Evolutionary conservation across 1,140 invertebrate genomes (phyloP), one percentile per base, ranked within the genome.

Genomic region (Ectropis grisescens): DNA sequence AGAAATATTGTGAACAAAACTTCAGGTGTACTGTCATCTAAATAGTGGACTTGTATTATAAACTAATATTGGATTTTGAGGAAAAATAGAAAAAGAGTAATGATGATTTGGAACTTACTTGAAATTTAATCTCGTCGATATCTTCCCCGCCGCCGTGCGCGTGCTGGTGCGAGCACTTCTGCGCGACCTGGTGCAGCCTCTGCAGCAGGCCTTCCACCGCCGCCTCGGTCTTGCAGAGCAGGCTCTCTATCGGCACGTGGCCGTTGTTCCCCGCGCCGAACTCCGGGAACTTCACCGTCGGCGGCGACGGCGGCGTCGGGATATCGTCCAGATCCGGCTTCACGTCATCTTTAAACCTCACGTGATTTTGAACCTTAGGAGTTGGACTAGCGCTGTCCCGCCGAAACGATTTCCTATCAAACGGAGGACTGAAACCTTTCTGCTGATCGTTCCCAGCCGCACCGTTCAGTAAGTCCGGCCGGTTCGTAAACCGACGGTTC

Each of bases 91-190:
- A n/a, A n/a, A n/a, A n/a, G n/a, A n/a, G n/a, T n/a, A n/a, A n/a
- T n/a, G n/a, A n/a, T n/a, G n/a, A n/a, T n/a, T n/a, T 19, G 16
- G 3, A 33, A 33, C 33, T 39, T 67, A 87, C 86, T 72, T 88
- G 87, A 61, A 91, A 92, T 50, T 90, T 90, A 14, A 86, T 84
- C 65, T 91, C 90, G 51, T 89, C 89, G 47, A 91, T 90, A 34
- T 86, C 85, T 25, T 85, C 84, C 0, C 89, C 89, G 1, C 90
- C 89, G 0, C 89, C 89, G 13, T 88, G 88, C 0, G 85, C 78
- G 51, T 91, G 90, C 6, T 89, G 88, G 12, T 86, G 85, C 6
- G 85, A 85, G 47, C 90, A 91, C 38, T 87, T 86, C 29, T 87
- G 86, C 0, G 88, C 87, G 13, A 89, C 85, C 48, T 90, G 88